phyloP scores from a whole-genome alignment of 1,140 invertebrate genomes.

The Aphelinus certus region DNA sequence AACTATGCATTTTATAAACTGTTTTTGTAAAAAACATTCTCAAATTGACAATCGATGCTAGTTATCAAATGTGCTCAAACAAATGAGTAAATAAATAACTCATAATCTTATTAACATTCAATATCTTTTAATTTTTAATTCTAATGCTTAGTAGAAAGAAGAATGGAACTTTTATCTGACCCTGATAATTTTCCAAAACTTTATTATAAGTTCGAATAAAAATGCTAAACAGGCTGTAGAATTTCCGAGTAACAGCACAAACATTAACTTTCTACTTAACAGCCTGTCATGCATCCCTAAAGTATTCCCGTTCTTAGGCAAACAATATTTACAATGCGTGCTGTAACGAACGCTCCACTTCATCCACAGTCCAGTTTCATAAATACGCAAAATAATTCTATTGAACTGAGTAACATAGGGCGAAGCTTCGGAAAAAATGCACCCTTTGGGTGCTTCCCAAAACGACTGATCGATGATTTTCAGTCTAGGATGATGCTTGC shows the following conservation, averaged over 20 bases:
- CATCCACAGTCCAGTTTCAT: neutral
- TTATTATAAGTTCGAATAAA: neutral
- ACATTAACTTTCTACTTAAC: neutral
- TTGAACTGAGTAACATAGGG: neutral
- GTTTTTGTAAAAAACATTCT: no score
- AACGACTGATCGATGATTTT: neutral
- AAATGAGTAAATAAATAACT: no score
- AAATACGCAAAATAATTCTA: neutral
- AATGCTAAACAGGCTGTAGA: neutral
- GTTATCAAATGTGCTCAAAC: no score
- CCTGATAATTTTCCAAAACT: no score
- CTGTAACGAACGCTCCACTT: neutral
- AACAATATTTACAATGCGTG: neutral
- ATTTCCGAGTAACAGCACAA: neutral
- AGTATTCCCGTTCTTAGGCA: no score
- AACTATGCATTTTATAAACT: no score
- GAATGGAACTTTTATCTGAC: no score
- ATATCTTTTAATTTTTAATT: no score
- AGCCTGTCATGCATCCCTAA: neutral
- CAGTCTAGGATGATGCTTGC: neutral
- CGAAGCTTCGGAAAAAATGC: neutral
- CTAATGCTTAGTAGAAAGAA: no score
- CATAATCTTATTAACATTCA: no score
- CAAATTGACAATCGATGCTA: no score
- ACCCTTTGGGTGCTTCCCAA: neutral